Evolutionary conservation across 2,888 invertebrate species (phyloP).

Genomic region (Gari tellinella): DNA sequence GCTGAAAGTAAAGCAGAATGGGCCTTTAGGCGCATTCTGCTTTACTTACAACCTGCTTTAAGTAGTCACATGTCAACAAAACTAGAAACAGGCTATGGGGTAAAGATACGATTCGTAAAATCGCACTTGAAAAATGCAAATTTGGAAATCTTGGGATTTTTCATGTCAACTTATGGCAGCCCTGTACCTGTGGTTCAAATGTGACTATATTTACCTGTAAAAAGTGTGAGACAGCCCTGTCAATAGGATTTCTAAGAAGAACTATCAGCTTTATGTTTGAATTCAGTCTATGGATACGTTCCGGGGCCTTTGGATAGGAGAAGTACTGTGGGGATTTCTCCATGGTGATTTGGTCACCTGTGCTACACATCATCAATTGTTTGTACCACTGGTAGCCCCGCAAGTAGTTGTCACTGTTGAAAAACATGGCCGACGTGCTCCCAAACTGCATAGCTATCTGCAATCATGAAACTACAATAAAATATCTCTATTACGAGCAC

Average conservation of each 20-base stretch:
- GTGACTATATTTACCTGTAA: neutral
- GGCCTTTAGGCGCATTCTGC: no score
- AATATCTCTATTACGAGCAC: no score
- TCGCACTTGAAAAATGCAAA: no score
- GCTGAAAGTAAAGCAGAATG: no score
- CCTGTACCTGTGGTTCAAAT: no score
- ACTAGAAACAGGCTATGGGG: no score
- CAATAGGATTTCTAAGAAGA: neutral
- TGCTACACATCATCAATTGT: slow-evolving; percentile 1
- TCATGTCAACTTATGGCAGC: no score
- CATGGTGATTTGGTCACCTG: neutral
- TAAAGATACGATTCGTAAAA: no score
- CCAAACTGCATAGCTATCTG: neutral
- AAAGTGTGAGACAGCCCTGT: slow-evolving; percentile 3
- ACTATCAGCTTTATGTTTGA: neutral
- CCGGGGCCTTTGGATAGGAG: neutral
- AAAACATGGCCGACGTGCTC: neutral
- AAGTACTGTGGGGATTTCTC: slow-evolving; percentile 6
- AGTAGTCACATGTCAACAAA: no score
- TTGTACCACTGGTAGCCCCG: neutral
- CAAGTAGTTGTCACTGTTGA: neutral
- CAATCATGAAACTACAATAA: no score
- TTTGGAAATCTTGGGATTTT: no score
- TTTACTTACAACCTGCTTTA: no score
- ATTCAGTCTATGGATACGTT: neutral